These are phyloP conservation scores for Acipenser ruthenus DNA, from an alignment of 2,797 vertebrate genomes.

Conservation along the genomic window DNA sequence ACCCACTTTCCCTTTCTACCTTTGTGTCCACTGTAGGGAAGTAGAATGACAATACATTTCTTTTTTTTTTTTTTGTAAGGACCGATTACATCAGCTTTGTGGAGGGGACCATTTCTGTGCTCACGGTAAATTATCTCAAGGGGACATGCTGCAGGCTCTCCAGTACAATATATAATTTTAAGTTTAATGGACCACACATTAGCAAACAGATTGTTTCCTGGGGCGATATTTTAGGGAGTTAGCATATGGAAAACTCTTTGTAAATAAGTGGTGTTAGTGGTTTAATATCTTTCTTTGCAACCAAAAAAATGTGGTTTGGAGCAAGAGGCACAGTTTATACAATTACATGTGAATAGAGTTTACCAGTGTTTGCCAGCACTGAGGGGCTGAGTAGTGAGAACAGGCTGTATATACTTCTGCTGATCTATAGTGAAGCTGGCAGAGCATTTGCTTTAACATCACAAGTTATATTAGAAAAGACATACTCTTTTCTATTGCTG, in stretches of 20 bases:
- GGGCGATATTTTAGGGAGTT: constrained; percentile 2
- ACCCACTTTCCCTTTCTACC: constrained; percentile 69
- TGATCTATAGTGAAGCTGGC: no score
- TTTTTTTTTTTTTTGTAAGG: not conserved
- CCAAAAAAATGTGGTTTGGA: constrained; percentile 4
- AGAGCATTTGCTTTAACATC: no score
- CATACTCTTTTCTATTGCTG: no score
- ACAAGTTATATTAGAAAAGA: no score
- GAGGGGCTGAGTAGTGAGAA: no score
- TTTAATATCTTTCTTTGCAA: not conserved
- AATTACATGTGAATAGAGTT: not conserved
- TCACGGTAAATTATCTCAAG: constrained; percentile 1
- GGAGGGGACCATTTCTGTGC: not conserved
- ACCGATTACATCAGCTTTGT: constrained; percentile 11
- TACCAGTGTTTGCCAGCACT: not conserved
- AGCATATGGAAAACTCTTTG: constrained; percentile 1
- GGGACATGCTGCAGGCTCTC: not conserved
- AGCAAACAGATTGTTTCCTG: constrained; percentile 8
- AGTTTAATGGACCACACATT: constrained; percentile 12
- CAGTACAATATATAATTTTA: constrained; percentile 11
- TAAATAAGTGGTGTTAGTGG: not conserved
- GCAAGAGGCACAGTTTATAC: not conserved
- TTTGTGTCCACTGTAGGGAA: constrained; percentile 59
- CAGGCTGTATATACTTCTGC: no score
- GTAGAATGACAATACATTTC: constrained; percentile 30